Base-by-base conservation (phyloP, 2,888 invertebrate genomes). In the Phania funesta region DNA sequence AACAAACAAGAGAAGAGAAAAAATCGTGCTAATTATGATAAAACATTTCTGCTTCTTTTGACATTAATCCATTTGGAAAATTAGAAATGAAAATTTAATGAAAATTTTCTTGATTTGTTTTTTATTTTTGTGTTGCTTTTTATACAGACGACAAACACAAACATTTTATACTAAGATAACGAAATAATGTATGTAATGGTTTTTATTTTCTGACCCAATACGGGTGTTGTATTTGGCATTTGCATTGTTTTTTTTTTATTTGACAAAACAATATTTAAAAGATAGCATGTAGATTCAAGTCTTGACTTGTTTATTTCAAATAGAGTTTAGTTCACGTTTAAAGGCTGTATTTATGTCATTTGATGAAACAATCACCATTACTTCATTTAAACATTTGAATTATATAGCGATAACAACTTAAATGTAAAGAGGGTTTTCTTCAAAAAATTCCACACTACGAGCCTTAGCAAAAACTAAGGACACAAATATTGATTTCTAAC, bases 11-110 rank as follows among this genome's bases (percentile, higher is more conserved):
- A 29, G 11, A 38, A 41, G 16, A 24, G 11, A 48, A 44, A 52
- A 67, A 54, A 85, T 85, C 85, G 85, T 86, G 87, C 87, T 88
- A 89, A 89, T 88, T 88, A 89, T 88, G 88, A 88, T 88, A 86
- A 88, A 88, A 86, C 88, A 88, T 89, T 88, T 88, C 86, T 85
- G 87, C 87, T 86, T 87, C 87, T 88, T 86, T 88, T 87, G 86
- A 88, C 84, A 86, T 88, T 88, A 88, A 89, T 89, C 89, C 88
- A 88, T 88, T 88, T 89, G 88, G 89, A 88, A 88, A 88, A 88
- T 88, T 88, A 86, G 88, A 89, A 89, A 88, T 88, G 85, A 87
- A 88, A 88, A 86, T 88, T 86, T 88, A 88, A 89, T 89, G 88
- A 85, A 88, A 87, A 86, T 85, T 78, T 84, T 84, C 22, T 83